These are phyloP conservation scores for Chymomyza fuscimana DNA, from an alignment of 2,888 invertebrate genomes.

Conservation along the genomic window DNA sequence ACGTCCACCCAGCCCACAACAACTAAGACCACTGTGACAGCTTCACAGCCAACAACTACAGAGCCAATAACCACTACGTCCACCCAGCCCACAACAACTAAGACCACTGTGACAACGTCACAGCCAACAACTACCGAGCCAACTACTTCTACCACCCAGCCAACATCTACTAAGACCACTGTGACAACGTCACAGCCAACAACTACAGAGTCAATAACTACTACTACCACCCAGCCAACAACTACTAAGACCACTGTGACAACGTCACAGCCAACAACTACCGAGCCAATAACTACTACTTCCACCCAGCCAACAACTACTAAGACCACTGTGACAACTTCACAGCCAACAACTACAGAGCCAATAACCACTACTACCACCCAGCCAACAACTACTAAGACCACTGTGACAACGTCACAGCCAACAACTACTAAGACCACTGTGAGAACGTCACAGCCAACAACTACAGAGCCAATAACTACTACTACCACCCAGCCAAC, in stretches of 20 bases:
- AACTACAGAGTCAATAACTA: background rate
- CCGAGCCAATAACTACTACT: background rate
- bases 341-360: too few relatives aligned
- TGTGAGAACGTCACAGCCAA: too few relatives aligned
- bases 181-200: background rate
- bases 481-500: too few relatives aligned
- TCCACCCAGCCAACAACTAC: background rate
- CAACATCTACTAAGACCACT: background rate
- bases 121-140: conserved; percentile 3
- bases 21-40: background rate
- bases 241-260: background rate
- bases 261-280: background rate
- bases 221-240: background rate
- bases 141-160: background rate
- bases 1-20: background rate
- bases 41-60: background rate
- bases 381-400: too few relatives aligned
- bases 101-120: background rate
- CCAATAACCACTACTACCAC: background rate
- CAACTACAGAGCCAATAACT: too few relatives aligned
- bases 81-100: background rate
- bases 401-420: background rate
- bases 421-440: too few relatives aligned
- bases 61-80: background rate
- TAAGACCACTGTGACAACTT: background rate